phyloP scores from a whole-genome alignment of 1,140 invertebrate genomes.

The Ostrea denselamellosa region DNA sequence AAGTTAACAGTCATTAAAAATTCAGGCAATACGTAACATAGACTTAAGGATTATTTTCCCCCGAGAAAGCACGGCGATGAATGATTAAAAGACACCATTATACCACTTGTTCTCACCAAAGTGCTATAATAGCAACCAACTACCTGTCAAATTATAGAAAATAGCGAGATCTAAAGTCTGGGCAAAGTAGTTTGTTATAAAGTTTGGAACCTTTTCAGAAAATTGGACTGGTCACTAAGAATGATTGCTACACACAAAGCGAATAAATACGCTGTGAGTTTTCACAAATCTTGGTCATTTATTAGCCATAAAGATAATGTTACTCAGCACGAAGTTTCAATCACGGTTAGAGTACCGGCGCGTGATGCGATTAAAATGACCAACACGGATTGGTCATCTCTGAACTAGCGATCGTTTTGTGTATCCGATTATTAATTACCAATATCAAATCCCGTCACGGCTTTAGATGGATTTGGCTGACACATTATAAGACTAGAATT shows the following conservation, averaged over 20 bases:
- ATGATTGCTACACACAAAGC: neutral
- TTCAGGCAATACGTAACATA: neutral
- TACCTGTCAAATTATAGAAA: neutral
- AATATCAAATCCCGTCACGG: neutral
- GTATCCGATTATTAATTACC: neutral
- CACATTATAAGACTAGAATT: neutral
- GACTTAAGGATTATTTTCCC: neutral
- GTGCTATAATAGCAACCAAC: neutral
- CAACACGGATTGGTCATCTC: neutral
- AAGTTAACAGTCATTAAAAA: neutral
- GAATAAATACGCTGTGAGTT: neutral
- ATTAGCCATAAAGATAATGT: neutral
- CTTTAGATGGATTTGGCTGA: neutral
- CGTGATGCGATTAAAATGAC: neutral
- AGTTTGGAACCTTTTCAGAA: neutral
- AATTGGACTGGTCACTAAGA: neutral
- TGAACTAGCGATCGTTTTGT: neutral
- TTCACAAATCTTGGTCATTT: conserved; percentile 32
- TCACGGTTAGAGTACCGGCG: neutral
- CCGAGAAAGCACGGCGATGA: neutral
- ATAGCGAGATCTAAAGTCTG: neutral
- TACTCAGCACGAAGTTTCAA: conserved; percentile 8
- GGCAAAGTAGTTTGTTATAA: neutral
- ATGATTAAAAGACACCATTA: neutral
- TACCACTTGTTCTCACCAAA: neutral